Evolutionary conservation across 1,140 invertebrate genomes (phyloP), one percentile per base, ranked within the genome.

Genomic region (Drosophila bocqueti): DNA sequence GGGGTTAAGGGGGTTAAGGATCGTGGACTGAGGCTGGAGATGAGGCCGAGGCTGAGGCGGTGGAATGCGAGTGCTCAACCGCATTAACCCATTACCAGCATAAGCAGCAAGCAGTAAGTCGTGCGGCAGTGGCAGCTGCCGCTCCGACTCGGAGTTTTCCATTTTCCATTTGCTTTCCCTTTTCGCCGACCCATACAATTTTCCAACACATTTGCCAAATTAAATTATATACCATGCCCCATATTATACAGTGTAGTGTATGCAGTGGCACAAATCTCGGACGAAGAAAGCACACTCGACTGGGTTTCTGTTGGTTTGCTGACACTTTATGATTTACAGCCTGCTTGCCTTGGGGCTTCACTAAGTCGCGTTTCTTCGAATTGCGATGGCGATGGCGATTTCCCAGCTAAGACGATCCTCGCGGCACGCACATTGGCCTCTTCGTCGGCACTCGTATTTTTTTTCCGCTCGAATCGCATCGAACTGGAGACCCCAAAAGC

Each of bases 161-260:
- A 26, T 40, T 50, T 40, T 64, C 24, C 43, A 46, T 60, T 62
- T 29, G 38, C 49, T 29, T 63, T 82, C 59, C 74, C 62, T 77
- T 80, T 78, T 87, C 76, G 65, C 72, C 73, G 76, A 65, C 64
- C 69, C 83, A 66, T 82, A 90, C 81, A 90, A 89, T 89, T 89
- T 89, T 90, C 85, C 85, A 90, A 82, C 81, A 90, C 85, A 89
- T 89, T 89, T 89, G 79, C 78, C 82, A 90, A 84, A 90, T 89
- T 85, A 90, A 89, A 89, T 87, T 78, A 87, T 87, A 81, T 79
- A 66, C 52, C 18, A 73, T 68, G 26, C 47, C 15, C 65, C 71
- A 21, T 29, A 49, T 29, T 29, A 16, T 29, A n/a, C 11, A 34
- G 24, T 10, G 52, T 55, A n/a, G 34, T 38, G 34, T 49, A 71